Percentiles rank a stretch among this genome's conserved stretches.
phyloP scores from a whole-genome alignment of 1,140 invertebrate genomes.

The Melanaphis sacchari region DNA sequence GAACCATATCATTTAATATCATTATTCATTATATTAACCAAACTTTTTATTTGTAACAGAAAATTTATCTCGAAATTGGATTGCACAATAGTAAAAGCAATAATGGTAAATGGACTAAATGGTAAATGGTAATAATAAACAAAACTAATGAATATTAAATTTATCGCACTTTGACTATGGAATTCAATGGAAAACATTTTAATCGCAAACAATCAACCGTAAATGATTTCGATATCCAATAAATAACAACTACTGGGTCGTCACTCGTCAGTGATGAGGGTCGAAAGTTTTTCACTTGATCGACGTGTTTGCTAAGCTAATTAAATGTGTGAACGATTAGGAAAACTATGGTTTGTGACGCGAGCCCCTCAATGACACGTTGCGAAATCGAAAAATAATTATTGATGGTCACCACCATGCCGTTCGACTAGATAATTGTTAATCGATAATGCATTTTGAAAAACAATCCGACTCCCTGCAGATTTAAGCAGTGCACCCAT shows the following conservation, averaged over 20 bases:
- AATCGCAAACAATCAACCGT: neutral
- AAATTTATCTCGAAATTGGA: no score
- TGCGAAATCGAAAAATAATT: neutral
- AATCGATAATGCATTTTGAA: neutral
- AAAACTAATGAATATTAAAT: no score
- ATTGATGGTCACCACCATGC: neutral
- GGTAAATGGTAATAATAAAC: neutral
- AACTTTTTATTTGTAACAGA: no score
- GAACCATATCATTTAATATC: neutral
- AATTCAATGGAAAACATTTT: neutral
- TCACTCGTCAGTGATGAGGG: neutral
- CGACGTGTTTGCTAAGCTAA: constrained; percentile 3
- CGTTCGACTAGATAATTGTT: neutral
- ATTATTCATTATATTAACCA: neutral
- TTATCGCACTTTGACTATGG: no score
- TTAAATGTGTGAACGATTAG: constrained; percentile 24
- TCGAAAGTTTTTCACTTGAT: constrained; percentile 22
- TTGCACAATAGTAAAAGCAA: neutral
- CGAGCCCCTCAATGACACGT: neutral
- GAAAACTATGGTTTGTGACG: neutral
- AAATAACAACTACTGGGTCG: neutral
- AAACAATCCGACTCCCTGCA: neutral
- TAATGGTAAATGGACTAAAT: no score
- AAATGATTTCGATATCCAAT: neutral
- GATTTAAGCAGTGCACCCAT: neutral